Percentiles rank a stretch among this genome's conserved stretches.
Conservation (phyloP, 2,797 vertebrate genomes). For the Peromyscus eremicus region DNA sequence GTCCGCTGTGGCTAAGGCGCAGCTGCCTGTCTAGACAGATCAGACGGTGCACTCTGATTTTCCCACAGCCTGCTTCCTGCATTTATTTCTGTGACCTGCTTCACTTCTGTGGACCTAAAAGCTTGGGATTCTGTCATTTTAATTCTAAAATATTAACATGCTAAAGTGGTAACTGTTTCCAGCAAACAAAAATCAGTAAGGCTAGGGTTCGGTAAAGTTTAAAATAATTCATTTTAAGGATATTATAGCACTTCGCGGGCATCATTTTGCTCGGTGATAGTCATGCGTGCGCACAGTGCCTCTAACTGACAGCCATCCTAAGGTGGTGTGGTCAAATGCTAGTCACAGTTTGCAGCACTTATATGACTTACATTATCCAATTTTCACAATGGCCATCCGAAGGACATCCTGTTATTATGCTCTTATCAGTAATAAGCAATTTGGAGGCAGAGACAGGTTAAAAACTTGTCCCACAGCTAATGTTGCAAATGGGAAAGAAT, state of each 20-base stretch:
- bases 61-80: not conserved
- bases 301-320: not conserved
- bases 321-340: not conserved
- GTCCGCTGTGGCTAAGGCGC: not conserved
- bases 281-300: not conserved
- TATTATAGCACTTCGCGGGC: not conserved
- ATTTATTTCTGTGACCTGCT: not conserved
- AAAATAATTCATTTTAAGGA: not conserved
- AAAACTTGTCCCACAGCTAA: not conserved
- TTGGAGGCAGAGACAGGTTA: not conserved
- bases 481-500: not conserved
- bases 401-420: not conserved
- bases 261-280: not conserved
- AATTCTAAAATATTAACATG: not conserved
- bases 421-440: not conserved
- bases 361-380: not conserved
- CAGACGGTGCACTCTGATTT: not conserved
- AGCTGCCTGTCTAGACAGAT: not conserved
- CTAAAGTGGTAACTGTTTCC: not conserved
- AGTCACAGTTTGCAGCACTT: constrained; percentile 22
- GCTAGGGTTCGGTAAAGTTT: not conserved
- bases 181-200: constrained; percentile 32
- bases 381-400: not conserved
- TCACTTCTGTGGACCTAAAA: not conserved
- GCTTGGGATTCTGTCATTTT: not conserved